Evolutionary conservation across 2,797 vertebrate species (phyloP), one percentile per base, ranked within the genome.

Genomic region (Lepilemur ruficaudatus): DNA sequence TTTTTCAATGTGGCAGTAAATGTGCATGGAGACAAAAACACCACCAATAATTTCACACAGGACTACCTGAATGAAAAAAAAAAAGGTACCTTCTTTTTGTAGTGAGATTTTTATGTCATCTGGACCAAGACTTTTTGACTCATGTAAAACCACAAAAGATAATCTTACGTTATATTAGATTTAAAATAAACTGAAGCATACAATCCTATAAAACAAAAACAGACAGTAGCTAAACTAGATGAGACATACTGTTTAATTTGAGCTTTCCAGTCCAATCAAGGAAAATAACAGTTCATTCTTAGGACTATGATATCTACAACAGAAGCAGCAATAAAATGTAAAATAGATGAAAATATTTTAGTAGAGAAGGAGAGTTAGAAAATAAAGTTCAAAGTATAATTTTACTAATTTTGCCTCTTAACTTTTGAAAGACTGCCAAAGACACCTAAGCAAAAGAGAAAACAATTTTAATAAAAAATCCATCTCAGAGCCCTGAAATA

Each of bases 361-460:
- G 46, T 35, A 59, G 22, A 75, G 59, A 94, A 93, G 46, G 69
- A 88, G 52, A 93, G 48, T 50, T 30, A 90, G n/a, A 95, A 97
- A 93, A 91, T 65, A 89, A 95, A 94, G 93, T 95, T 87, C 30
- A 72, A 97, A 94, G 48, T 75, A 41, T 69, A 95, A 96, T 93
- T 96, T 95, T 72, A 95, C 86, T 96, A 95, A 94, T 94, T 96
- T 94, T 93, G 88, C 93, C 90, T 97, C 90, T 93, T 86, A 98
- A 96, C n/a, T 89, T 94, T 84, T 97, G 79, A 96, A 97, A 96
- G 57, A 80, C 57, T 96, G 96, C 97, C 93, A 97, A 97, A 95
- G 18, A 88, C 35, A 90, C 91, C 81, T 95, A 96, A 93, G 86
- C 50, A 93, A 95, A 97, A 35, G 22, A 28, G 52, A 0, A 15